Percentiles rank a stretch among this genome's conserved stretches.
Conservation (phyloP, 2,888 invertebrate genomes). For the Adelognathus sp. region DNA sequence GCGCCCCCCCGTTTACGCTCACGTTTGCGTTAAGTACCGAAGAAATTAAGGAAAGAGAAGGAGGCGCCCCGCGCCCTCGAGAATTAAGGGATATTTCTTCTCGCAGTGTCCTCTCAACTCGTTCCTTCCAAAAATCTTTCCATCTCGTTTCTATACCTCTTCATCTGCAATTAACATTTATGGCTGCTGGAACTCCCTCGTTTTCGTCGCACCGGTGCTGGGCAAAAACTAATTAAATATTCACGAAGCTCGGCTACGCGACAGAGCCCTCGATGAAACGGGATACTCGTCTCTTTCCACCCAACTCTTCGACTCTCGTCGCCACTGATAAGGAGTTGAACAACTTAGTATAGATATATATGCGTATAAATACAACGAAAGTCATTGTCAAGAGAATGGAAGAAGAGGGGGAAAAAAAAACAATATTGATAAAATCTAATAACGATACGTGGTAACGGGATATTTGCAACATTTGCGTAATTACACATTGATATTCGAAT, state of each 20-base stretch:
- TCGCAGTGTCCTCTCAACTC: constrained; percentile 5
- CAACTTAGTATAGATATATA: constrained; percentile 6
- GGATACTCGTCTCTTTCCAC: constrained; percentile 27
- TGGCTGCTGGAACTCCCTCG: constrained; percentile 68
- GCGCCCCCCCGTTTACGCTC: constrained; percentile 68
- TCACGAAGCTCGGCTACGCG: constrained; percentile 64
- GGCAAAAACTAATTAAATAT: constrained; percentile 81
- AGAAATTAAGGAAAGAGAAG: constrained; percentile 67
- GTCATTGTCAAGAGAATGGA: no score
- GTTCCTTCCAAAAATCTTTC: constrained; percentile 9
- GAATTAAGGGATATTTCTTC: constrained; percentile 56
- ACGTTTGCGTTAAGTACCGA: constrained; percentile 72
- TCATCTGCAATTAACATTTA: constrained; percentile 82
- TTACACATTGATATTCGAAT: no score
- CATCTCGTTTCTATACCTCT: constrained; percentile 79
- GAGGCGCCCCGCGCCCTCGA: constrained; percentile 53
- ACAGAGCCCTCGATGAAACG: constrained; percentile 56
- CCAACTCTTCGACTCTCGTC: constrained; percentile 45
- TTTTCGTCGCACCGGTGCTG: constrained; percentile 53
- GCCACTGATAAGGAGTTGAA: constrained; percentile 52
- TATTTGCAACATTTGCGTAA: no score
- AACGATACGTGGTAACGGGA: no score
- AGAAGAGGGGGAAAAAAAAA: constrained; percentile 4
- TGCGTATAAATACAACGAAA: neutral
- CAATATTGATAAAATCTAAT: no score